Base-by-base conservation (phyloP, 1,140 invertebrate genomes). In the Philaenus spumarius region DNA sequence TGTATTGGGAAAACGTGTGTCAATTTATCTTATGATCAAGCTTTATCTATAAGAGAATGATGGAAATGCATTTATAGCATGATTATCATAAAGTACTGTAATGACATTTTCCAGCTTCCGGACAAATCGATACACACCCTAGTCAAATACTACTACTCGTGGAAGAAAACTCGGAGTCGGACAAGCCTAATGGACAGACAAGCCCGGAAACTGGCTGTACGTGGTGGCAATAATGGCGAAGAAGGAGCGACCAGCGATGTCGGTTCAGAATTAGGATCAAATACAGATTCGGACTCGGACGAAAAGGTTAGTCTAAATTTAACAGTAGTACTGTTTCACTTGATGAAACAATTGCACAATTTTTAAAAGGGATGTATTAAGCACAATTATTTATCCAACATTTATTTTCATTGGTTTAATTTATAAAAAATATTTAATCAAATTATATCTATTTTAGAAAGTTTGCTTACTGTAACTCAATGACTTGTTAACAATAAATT, bases 61-160 rank as follows among this genome's bases (percentile, higher is more conserved):
- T n/a, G n/a, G n/a, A n/a, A n/a, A n/a, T n/a, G n/a, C n/a, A n/a
- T n/a, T n/a, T n/a, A n/a, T n/a, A n/a, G n/a, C n/a, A n/a, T n/a
- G n/a, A n/a, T n/a, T n/a, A n/a, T n/a, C n/a, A n/a, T n/a, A n/a
- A n/a, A n/a, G n/a, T n/a, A n/a, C 26, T 30, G 26, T 30, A 4
- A 9, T 30, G 26, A 30, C 26, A 4, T 30, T 30, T 30, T 30
- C 40, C 68, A 93, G 90, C 76, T 98, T 64, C 95, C 95, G 46
- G 95, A 98, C 70, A 98, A 98, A 77, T 90, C 93, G 45, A 96
- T 98, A 66, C 90, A 94, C 23, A 92, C 89, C 67, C 76, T 98
- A 64, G 94, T 98, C 0, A 97, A 97, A 74, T 97, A 97, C 75
- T 98, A 98, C 73, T 98, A 98, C 71, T 93, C 90, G 65, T 98